phyloP scores from a whole-genome alignment of 2,113 vertebrate genomes.

The Notothenia coriiceps region DNA sequence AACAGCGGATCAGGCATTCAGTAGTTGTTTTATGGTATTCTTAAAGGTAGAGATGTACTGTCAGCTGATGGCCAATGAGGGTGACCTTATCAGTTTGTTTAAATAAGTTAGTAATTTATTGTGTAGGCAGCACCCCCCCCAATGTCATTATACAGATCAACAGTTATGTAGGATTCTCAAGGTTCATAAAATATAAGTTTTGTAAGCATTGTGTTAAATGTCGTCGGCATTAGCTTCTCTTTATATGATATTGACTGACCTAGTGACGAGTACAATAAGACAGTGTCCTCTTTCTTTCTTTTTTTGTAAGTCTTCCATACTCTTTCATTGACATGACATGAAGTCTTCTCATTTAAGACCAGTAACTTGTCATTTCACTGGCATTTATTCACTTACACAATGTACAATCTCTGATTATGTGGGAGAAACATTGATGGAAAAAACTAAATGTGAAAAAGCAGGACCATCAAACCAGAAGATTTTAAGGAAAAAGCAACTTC shows the following conservation, averaged over 20 bases:
- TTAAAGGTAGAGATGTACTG: not conserved
- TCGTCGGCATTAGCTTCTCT: not conserved
- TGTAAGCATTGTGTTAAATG: not conserved
- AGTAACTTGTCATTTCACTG: slow-evolving; percentile 1
- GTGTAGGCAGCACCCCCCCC: not conserved
- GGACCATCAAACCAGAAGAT: too few relatives aligned
- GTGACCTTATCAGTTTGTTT: too few relatives aligned
- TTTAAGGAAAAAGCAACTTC: too few relatives aligned
- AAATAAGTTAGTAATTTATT: too few relatives aligned
- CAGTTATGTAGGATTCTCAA: not conserved
- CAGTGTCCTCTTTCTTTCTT: not conserved
- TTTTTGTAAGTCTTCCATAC: not conserved
- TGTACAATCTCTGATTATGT: not conserved
- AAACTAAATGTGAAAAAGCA: not conserved
- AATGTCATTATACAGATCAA: not conserved
- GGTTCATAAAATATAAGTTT: not conserved
- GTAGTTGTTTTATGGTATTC: not conserved
- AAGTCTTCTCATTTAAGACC: not conserved
- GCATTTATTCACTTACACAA: not conserved
- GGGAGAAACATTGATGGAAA: not conserved
- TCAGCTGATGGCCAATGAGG: too few relatives aligned
- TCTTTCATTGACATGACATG: not conserved
- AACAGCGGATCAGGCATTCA: not conserved
- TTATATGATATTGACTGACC: not conserved
- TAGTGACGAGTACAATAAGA: not conserved